Conservation (phyloP, 2,113 vertebrate genomes). For the Zosterops hypoxanthus region DNA sequence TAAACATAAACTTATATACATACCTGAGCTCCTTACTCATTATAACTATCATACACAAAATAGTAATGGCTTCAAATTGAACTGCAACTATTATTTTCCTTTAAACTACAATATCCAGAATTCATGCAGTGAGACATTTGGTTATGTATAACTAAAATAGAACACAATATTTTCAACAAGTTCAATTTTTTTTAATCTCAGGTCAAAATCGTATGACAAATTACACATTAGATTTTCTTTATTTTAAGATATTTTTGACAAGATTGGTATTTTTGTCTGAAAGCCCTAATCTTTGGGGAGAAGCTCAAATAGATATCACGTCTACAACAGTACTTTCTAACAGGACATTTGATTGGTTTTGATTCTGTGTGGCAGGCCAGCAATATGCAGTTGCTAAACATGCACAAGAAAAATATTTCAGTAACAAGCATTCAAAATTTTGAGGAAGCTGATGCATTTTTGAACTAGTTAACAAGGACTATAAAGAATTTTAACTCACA, state of each 20-base stretch:
- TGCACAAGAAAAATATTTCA: neutral
- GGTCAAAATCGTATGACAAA: neutral
- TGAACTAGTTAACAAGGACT: neutral
- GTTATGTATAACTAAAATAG: neutral
- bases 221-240: neutral
- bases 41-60: neutral
- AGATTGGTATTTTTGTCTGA: neutral
- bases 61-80: neutral
- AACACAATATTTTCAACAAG: neutral
- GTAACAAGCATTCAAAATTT: neutral
- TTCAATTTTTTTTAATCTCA: neutral
- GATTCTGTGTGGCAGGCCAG: neutral
- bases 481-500: slow-evolving; percentile 2
- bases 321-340: neutral
- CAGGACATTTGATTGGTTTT: neutral
- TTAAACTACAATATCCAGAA: neutral
- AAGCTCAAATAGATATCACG: neutral
- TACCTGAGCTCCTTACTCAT: neutral
- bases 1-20: neutral
- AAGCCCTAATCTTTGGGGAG: neutral
- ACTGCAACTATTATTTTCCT: neutral
- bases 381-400: neutral
- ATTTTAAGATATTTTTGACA: neutral
- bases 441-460: neutral
- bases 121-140: neutral